Evolutionary conservation across 2,797 vertebrate genomes (phyloP), one percentile per base, ranked within the genome.

Genomic region (Cynodonichthys magdalenae): DNA sequence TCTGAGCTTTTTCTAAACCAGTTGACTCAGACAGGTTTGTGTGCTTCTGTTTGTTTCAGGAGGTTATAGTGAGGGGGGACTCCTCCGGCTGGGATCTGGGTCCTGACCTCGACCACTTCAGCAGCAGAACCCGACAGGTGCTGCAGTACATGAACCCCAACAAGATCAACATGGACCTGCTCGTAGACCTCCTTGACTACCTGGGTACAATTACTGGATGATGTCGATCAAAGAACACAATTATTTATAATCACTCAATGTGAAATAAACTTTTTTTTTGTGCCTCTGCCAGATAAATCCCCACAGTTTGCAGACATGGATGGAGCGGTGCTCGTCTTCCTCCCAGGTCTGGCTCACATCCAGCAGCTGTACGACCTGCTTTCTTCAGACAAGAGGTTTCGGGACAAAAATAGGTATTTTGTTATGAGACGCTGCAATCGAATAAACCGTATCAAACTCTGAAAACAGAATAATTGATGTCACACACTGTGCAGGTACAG

Each of bases 281-380:
- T 7, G 1, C 49, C 41, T 20, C 31, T 57, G 52, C 0, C 83
- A 99, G 98, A 97, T 44, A 94, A 84, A 89, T 93, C 94, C 34
- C 93, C 95, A 0, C 96, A 96, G 28, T 99, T 96, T 88, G 92
- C 90, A 18, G 91, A 83, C 45, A 10, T 96, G 64, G 93, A 96
- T 46, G 98, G 97, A 51, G 97, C 98, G 2, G 91, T 97, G 39
- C 85, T 99, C 18, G 93, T 99, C 59, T 99, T 99, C 76, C 89
- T 99, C 53, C 97, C 98, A 0, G 98, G 97, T 45, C 92, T 99
- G 70, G 96, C 98, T 69, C 95, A 99, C 81, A 99, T 99, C 79
- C 96, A 99, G 61, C 97, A 98, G 83, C 87, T 99, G 3, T 93
- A 93, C 46, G 97, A 99, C 81, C 89, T 97, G 53, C 89, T 99